Conservation (phyloP, 1,140 invertebrate species). For the Zaprionus inermis region DNA sequence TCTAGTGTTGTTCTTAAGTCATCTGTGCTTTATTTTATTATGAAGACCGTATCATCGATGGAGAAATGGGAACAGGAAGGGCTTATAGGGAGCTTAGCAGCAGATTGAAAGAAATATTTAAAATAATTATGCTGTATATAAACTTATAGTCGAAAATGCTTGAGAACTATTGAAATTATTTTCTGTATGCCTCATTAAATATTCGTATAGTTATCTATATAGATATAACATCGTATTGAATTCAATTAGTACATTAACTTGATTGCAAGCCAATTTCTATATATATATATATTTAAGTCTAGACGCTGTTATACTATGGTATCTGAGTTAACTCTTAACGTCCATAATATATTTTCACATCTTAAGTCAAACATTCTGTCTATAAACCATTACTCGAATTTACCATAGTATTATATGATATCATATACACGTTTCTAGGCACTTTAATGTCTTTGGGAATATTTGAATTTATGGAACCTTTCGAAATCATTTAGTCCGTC, state of each 20-base stretch:
- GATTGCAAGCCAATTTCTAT: too few species aligned
- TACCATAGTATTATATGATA: not conserved
- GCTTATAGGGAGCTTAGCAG: not conserved
- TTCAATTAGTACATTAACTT: too few species aligned
- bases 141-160: too few species aligned
- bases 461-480: not conserved
- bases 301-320: not conserved
- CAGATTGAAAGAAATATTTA: not conserved
- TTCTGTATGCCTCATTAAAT: too few species aligned
- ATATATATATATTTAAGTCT: too few species aligned
- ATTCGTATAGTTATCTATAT: too few species aligned
- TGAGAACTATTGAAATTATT: too few species aligned
- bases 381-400: not conserved
- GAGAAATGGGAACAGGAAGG: not conserved
- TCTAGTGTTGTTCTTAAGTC: conserved; percentile 14
- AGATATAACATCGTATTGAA: too few species aligned
- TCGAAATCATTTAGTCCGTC: conserved; percentile 30
- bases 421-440: not conserved
- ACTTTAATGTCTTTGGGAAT: not conserved
- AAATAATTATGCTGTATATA: too few species aligned
- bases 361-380: too few species aligned
- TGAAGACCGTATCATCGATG: conserved; percentile 12
- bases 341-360: too few species aligned
- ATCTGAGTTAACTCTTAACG: too few species aligned
- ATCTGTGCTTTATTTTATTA: conserved; percentile 18